Conservation (phyloP, 1,140 invertebrate species). For the Ooceraea biroi region DNA sequence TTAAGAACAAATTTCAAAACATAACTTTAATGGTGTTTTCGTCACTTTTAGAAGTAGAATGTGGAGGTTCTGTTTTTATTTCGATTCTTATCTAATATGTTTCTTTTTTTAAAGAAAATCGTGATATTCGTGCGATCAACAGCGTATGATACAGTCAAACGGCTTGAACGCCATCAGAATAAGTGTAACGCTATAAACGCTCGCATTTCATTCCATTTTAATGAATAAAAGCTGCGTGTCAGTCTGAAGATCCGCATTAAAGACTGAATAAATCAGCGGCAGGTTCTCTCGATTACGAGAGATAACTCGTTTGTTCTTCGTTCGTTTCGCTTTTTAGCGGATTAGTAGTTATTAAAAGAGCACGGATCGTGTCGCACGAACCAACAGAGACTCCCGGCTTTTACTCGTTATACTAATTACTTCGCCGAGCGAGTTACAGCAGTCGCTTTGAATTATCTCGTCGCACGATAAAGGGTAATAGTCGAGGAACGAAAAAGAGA, state of each 20-base stretch:
- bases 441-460: constrained; percentile 66
- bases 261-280: constrained; percentile 54
- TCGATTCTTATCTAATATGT: too few species aligned
- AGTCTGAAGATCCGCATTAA: constrained; percentile 44
- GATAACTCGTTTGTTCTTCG: constrained; percentile 62
- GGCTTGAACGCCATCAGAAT: constrained; percentile 12
- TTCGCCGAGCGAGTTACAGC: constrained; percentile 58
- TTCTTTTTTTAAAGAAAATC: background rate
- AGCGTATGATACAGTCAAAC: background rate
- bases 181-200: constrained; percentile 7
- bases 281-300: constrained; percentile 54
- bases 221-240: constrained; percentile 40
- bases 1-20: too few species aligned
- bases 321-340: constrained; percentile 61
- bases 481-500: constrained; percentile 71
- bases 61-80: too few species aligned
- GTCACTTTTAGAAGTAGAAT: too few species aligned
- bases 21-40: too few species aligned
- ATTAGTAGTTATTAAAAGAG: constrained; percentile 64
- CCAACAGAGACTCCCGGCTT: constrained; percentile 49
- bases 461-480: constrained; percentile 73
- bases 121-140: constrained; percentile 28
- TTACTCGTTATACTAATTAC: constrained; percentile 65
- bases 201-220: constrained; percentile 16
- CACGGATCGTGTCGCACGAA: constrained; percentile 58